Conservation (phyloP, 2,888 invertebrate genomes). For the Meiosimyza decipiens region DNA sequence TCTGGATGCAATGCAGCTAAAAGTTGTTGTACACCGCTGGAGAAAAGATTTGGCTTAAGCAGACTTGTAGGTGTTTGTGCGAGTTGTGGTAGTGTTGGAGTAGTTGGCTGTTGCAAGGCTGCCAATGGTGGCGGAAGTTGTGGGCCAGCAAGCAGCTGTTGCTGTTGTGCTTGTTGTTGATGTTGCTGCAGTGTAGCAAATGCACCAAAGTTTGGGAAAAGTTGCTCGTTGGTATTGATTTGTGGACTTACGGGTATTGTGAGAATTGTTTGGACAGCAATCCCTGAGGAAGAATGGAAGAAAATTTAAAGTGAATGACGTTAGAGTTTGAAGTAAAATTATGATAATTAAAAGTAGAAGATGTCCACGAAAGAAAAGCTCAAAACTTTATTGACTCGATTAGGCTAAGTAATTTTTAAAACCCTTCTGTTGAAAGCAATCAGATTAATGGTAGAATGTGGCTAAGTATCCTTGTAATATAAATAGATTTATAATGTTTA, state of each 20-base stretch:
- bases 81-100: slow-evolving; percentile 55
- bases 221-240: slow-evolving; percentile 78
- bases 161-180: slow-evolving; percentile 49
- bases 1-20: slow-evolving; percentile 81
- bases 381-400: too few relatives aligned
- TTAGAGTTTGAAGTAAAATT: neutral
- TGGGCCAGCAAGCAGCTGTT: slow-evolving; percentile 46
- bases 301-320: neutral
- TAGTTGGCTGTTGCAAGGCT: slow-evolving; percentile 59
- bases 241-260: slow-evolving; percentile 91
- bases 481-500: too few relatives aligned
- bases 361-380: too few relatives aligned
- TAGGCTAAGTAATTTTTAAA: too few relatives aligned
- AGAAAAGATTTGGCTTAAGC: slow-evolving; percentile 80
- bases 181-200: slow-evolving; percentile 58
- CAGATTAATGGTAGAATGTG: too few relatives aligned
- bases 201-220: slow-evolving; percentile 63
- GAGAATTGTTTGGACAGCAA: slow-evolving; percentile 94
- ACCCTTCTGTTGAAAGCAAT: too few relatives aligned
- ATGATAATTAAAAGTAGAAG: neutral
- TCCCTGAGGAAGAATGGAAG: slow-evolving; percentile 71
- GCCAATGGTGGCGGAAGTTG: slow-evolving; percentile 66
- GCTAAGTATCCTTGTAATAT: too few relatives aligned
- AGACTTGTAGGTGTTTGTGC: slow-evolving; percentile 73
- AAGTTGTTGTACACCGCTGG: slow-evolving; percentile 80